These are phyloP conservation scores for Mustelus asterias DNA, from an alignment of 2,113 vertebrate genomes.

Conservation along the genomic window DNA sequence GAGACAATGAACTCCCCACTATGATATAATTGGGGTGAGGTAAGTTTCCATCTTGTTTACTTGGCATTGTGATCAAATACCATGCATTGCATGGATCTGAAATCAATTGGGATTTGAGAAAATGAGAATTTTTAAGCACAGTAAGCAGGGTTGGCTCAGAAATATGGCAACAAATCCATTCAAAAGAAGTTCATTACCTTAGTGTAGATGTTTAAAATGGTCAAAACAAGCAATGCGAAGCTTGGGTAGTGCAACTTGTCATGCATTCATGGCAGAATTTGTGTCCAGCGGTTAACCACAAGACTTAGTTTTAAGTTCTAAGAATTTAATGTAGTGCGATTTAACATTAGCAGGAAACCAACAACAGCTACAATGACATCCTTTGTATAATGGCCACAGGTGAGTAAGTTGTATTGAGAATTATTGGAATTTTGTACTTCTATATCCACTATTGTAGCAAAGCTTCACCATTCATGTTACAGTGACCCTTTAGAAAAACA, in stretches of 20 bases:
- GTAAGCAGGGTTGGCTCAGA: background rate
- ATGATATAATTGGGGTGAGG: background rate
- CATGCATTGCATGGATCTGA: background rate
- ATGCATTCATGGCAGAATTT: background rate
- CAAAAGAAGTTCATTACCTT: background rate
- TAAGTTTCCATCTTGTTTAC: background rate
- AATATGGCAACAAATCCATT: background rate
- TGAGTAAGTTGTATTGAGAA: conserved; percentile 5
- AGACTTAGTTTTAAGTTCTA: background rate
- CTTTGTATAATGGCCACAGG: background rate
- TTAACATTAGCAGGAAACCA: background rate
- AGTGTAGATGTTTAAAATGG: background rate
- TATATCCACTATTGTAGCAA: background rate
- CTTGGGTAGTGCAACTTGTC: background rate
- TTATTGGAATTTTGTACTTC: background rate
- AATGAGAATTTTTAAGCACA: background rate
- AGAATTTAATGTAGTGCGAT: background rate
- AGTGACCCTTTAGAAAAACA: background rate
- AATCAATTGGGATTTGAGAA: background rate
- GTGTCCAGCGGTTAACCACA: background rate
- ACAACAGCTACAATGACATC: background rate
- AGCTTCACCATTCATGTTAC: background rate
- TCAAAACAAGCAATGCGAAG: background rate
- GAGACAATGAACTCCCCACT: background rate
- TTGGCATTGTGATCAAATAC: background rate